These are phyloP conservation scores for Parthenolecanium corni DNA, from an alignment of 2,888 invertebrate genomes.

Conservation along the genomic window DNA sequence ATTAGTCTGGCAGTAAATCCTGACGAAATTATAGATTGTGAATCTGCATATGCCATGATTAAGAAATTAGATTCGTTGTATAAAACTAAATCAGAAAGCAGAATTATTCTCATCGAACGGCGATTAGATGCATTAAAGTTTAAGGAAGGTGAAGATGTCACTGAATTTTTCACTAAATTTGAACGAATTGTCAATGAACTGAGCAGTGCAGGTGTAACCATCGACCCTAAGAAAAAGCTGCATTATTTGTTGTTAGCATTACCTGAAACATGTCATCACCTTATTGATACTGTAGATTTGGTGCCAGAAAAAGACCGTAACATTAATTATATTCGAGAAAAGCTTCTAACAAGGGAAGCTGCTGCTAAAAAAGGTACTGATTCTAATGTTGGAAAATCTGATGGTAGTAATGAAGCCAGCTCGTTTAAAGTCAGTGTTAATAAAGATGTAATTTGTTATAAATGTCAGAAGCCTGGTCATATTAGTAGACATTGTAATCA, in stretches of 20 bases:
- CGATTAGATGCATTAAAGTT: not conserved
- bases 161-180: not conserved
- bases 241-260: not conserved
- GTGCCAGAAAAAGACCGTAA: not conserved
- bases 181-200: not conserved
- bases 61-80: slow-evolving; percentile 2
- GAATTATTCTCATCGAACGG: not conserved
- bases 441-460: not conserved
- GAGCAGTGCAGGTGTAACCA: not conserved
- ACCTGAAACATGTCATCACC: not conserved
- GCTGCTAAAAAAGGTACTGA: not conserved
- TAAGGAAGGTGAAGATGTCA: not conserved
- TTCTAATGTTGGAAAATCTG: not conserved
- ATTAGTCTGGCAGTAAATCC: not conserved
- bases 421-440: not conserved
- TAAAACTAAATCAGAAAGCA: not conserved
- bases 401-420: not conserved
- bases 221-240: not conserved
- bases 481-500: not conserved
- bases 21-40: not conserved
- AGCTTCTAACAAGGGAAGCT: not conserved
- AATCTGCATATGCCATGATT: not conserved
- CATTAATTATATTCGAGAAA: not conserved
- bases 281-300: not conserved
- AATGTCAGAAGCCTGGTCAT: not conserved